Evolutionary conservation across 2,113 vertebrate genomes (phyloP), one percentile per base, ranked within the genome.

Genomic region (Campylorhamphus procurvoides): DNA sequence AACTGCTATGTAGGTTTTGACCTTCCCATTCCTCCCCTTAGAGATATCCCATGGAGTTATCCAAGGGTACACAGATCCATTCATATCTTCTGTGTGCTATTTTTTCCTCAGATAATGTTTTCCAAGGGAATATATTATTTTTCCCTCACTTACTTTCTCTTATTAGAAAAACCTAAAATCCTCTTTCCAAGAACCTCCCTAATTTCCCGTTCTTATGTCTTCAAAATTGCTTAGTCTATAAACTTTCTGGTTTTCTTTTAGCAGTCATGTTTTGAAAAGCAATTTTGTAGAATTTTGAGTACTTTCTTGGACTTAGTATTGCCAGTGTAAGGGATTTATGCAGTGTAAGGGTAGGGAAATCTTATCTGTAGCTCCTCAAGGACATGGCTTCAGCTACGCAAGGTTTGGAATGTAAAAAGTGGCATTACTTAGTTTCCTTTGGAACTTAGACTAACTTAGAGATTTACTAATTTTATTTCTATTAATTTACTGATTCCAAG

Each of bases 331-430:
- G 28, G 6, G 40, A 64, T 82, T 94, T 94, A 42, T 3, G 0
- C 22, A 35, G 14, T 25, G 14, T 53, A 39, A 87, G 19, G 10
- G 7, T 24, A 85, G 18, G 19, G 42, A 40, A 89, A 25, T 78
- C 40, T 73, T 84, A 69, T 22, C 40, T 71, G 22, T 68, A 50
- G 33, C 35, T 73, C 42, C 87, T 76, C 35, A 91, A 76, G 72
- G 75, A 46, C 33, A 12, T 0, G 0, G 58, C 22, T 78, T 81
- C 12, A 66, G 7, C 53, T 33, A 2, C n/a, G 17, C 42, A 49
- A 46, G 9, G 13, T 44, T 46, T 83, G 42, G 74, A 89, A 62
- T 46, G 10, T 62, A 68, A 72, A 50, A 87, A 25, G 14, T 53
- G 46, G 7, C 14, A 19, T 53, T 85, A 25, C 12, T 87, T 83